These are phyloP conservation scores for Apogon hyalosoma DNA, from an alignment of 2,797 vertebrate genomes.

Conservation along the genomic window DNA sequence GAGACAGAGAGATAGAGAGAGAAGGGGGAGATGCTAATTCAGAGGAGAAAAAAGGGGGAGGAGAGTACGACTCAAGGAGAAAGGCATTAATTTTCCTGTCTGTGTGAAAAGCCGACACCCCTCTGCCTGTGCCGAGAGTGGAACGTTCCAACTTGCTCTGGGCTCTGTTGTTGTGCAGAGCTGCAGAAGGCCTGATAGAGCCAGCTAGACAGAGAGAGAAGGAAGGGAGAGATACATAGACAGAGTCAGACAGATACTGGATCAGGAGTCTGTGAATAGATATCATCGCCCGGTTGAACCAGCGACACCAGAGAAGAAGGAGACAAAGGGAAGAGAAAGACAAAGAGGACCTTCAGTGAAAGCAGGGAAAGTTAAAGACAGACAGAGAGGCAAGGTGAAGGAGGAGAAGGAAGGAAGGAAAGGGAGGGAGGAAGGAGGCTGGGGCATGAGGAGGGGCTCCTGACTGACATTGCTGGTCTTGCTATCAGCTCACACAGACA, in stretches of 20 bases:
- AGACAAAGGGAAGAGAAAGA: conserved; percentile 42
- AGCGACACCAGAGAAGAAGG: conserved; percentile 47
- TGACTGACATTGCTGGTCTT: conserved; percentile 72
- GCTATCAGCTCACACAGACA: conserved; percentile 55
- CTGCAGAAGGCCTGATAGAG: conserved; percentile 84
- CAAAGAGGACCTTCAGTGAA: conserved; percentile 46
- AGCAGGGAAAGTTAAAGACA: conserved; percentile 52
- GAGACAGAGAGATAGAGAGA: conserved; percentile 36
- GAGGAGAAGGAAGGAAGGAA: conserved; percentile 69
- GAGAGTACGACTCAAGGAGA: conserved; percentile 54
- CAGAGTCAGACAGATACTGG: conserved; percentile 50
- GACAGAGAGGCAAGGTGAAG: conserved; percentile 65
- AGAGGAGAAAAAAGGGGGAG: conserved; percentile 43
- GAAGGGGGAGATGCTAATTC: conserved; percentile 47
- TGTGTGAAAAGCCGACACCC: conserved; percentile 66
- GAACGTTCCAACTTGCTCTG: conserved; percentile 80
- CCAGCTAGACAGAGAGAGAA: conserved; percentile 65
- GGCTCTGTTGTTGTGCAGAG: conserved; percentile 89
- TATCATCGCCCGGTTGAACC: conserved; percentile 62
- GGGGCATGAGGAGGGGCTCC: conserved; percentile 77
- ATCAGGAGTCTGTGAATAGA: conserved; percentile 54
- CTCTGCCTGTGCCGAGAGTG: conserved; percentile 71
- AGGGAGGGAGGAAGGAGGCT: conserved; percentile 63
- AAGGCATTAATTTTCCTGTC: conserved; percentile 55
- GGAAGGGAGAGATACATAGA: conserved; percentile 50